phyloP scores from a whole-genome alignment of 2,113 vertebrate genomes.

The Pomatorhinus ruficollis region DNA sequence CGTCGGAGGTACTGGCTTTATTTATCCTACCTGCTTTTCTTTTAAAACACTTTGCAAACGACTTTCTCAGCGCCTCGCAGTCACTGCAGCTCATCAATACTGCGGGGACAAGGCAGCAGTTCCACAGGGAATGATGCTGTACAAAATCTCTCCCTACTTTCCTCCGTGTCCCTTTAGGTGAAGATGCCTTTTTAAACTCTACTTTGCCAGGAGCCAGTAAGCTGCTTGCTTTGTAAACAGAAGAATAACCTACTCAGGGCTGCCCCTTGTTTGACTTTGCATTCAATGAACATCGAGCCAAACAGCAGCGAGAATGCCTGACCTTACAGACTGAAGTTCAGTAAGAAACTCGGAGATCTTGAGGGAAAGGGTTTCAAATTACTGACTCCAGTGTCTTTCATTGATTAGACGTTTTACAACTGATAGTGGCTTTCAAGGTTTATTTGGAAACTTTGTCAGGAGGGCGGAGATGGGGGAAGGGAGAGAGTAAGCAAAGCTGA shows the following conservation, averaged over 20 bases:
- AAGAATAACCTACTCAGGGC: not conserved
- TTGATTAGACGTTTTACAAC: constrained; percentile 32
- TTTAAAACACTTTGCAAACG: not conserved
- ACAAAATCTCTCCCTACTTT: not conserved
- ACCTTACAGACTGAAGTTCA: constrained; percentile 22
- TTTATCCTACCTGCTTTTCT: not conserved
- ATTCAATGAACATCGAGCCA: constrained; percentile 17
- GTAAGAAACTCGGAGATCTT: not conserved
- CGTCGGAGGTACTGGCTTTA: not conserved
- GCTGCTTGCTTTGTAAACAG: constrained; percentile 55
- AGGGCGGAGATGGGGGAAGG: constrained; percentile 10
- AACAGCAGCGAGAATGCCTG: constrained; percentile 40
- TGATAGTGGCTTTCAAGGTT: constrained; percentile 54
- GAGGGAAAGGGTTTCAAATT: constrained; percentile 38
- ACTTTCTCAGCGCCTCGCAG: not conserved
- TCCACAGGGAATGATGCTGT: not conserved
- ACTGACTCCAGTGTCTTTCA: constrained; percentile 39
- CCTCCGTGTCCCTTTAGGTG: not conserved
- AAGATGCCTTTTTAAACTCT: not conserved
- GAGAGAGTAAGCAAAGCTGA: not conserved
- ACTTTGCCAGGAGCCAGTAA: not conserved
- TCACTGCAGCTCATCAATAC: not conserved
- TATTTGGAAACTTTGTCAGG: constrained; percentile 45
- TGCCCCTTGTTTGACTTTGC: constrained; percentile 51
- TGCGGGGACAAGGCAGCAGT: not conserved